A percentile compares a stretch with the other conserved stretches of the same genome.
Conservation (phyloP, 1,140 invertebrate genomes). For the Battus philenor region DNA sequence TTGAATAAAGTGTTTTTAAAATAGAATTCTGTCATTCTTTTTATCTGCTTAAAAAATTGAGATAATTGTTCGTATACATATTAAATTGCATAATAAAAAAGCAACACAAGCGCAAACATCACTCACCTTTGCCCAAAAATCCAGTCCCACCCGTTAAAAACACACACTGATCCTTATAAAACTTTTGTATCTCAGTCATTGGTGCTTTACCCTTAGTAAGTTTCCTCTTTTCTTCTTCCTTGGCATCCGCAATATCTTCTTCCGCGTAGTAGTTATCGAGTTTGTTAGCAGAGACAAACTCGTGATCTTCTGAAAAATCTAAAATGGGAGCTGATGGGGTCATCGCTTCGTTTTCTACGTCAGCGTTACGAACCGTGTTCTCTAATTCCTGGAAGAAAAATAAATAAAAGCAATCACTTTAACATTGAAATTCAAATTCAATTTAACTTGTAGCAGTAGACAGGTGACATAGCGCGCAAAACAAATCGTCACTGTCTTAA, state of each 20-base stretch:
- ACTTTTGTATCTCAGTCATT: slow-evolving; percentile 73
- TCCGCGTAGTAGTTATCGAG: slow-evolving; percentile 55
- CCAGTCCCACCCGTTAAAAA: slow-evolving; percentile 86
- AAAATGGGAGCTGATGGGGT: slow-evolving; percentile 55
- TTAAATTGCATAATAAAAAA: slow-evolving; percentile 16
- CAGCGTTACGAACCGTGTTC: slow-evolving; percentile 39
- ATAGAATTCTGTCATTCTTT: too few species aligned
- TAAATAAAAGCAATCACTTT: too few species aligned
- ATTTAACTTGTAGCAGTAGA: too few species aligned
- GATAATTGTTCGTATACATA: not conserved
- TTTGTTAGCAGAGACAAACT: slow-evolving; percentile 58
- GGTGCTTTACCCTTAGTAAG: slow-evolving; percentile 62
- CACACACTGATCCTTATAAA: slow-evolving; percentile 79
- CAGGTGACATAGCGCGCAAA: too few species aligned
- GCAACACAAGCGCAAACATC: slow-evolving; percentile 25
- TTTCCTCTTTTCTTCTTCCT: slow-evolving; percentile 47
- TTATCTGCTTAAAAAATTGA: not conserved
- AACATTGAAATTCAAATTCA: too few species aligned
- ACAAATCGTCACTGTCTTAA: too few species aligned
- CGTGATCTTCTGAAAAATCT: slow-evolving; percentile 63
- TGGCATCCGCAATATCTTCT: slow-evolving; percentile 50
- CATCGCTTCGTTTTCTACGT: slow-evolving; percentile 54
- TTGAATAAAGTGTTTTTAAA: not conserved
- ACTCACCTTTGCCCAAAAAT: slow-evolving; percentile 85
- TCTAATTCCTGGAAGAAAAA: slow-evolving; percentile 58